These are phyloP conservation scores for Eurystomus glaucurus DNA, from an alignment of 2,797 vertebrate genomes.

Conservation along the genomic window DNA sequence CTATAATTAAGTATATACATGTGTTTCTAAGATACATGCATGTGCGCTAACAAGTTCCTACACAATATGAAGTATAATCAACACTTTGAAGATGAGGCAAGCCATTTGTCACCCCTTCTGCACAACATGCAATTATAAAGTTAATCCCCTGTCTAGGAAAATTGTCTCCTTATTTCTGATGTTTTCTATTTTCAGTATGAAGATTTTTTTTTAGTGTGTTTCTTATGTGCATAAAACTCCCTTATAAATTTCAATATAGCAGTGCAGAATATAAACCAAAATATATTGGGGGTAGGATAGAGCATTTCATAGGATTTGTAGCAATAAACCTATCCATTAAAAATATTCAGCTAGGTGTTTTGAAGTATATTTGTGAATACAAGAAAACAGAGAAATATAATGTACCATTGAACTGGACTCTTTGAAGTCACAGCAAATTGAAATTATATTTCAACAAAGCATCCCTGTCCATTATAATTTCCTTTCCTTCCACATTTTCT, in stretches of 20 bases:
- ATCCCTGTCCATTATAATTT: background rate
- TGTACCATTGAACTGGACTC: background rate
- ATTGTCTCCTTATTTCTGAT: background rate
- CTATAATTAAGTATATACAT: background rate
- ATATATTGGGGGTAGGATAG: background rate
- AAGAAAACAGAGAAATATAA: background rate
- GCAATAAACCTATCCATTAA: background rate
- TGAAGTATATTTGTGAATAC: background rate
- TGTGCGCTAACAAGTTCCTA: background rate
- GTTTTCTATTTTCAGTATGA: background rate
- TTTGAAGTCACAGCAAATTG: background rate
- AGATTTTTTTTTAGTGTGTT: background rate
- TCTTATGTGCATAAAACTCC: background rate
- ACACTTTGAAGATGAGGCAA: background rate
- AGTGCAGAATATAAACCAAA: background rate
- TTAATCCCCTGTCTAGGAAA: background rate
- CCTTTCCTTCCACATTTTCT: background rate
- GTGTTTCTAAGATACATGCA: background rate
- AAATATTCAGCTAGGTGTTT: background rate
- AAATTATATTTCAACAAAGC: background rate
- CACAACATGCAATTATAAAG: accelerated
- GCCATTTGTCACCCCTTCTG: background rate
- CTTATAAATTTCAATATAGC: background rate
- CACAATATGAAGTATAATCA: background rate
- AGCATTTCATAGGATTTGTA: background rate